Conservation (phyloP, 2,113 vertebrate species). For the Xiphorhynchus elegans region DNA sequence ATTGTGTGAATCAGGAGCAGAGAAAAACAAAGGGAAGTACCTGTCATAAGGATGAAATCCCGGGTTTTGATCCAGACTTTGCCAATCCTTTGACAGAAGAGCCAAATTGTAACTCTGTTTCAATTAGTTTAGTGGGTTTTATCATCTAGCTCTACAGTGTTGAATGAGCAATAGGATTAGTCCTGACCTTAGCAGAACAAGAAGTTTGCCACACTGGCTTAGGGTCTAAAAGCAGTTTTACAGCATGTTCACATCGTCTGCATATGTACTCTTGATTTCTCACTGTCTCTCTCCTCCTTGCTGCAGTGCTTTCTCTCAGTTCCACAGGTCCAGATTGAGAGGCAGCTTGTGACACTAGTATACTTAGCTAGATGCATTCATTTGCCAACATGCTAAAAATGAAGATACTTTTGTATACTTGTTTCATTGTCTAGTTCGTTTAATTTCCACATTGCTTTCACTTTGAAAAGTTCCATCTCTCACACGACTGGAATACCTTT, state of each 20-base stretch:
- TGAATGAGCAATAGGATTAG: not conserved
- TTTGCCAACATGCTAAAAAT: conserved; percentile 29
- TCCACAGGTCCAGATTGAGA: conserved; percentile 63
- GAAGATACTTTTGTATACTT: not conserved
- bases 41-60: not conserved
- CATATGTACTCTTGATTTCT: not conserved
- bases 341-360: conserved; percentile 45
- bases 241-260: not conserved
- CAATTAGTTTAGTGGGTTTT: not conserved
- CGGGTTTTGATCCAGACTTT: not conserved
- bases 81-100: not conserved
- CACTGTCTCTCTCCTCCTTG: not conserved
- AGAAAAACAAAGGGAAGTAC: not conserved
- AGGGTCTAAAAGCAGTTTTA: not conserved
- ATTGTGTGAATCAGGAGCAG: not conserved
- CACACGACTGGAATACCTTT: not conserved
- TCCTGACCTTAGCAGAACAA: not conserved
- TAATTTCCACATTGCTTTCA: conserved; percentile 15
- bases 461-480: conserved; percentile 19
- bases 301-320: conserved; percentile 12
- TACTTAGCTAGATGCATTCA: not conserved
- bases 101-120: not conserved
- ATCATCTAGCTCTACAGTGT: not conserved
- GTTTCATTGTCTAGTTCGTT: conserved; percentile 28
- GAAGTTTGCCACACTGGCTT: not conserved